Conservation (phyloP, 1,140 invertebrate species). For the Eubasilissa regina region DNA sequence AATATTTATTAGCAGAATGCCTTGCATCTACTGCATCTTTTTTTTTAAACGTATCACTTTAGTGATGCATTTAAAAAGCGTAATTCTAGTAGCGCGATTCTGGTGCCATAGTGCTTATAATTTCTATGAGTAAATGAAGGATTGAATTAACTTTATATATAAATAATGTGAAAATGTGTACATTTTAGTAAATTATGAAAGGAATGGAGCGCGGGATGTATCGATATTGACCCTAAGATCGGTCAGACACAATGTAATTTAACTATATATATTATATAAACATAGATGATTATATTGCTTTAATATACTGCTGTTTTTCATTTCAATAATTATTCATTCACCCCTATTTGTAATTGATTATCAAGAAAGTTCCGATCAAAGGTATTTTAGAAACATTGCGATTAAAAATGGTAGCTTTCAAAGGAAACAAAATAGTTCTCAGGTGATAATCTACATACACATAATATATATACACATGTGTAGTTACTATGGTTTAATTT, state of each 20-base stretch:
- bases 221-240: neutral
- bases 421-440: too few relatives aligned
- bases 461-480: too few relatives aligned
- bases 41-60: too few relatives aligned
- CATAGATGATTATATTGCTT: constrained; percentile 51
- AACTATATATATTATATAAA: constrained; percentile 43
- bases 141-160: neutral
- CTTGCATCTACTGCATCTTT: too few relatives aligned
- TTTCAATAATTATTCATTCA: constrained; percentile 21
- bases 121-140: neutral
- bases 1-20: too few relatives aligned
- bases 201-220: neutral
- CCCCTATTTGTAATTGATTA: too few relatives aligned
- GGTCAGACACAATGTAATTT: constrained; percentile 27
- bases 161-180: constrained; percentile 13
- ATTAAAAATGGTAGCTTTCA: too few relatives aligned
- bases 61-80: too few relatives aligned
- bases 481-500: too few relatives aligned
- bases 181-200: constrained; percentile 22
- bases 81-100: neutral
- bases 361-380: too few relatives aligned
- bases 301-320: constrained; percentile 46
- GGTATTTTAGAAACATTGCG: too few relatives aligned
- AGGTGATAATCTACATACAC: too few relatives aligned
- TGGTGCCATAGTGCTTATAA: constrained; percentile 27